Evolutionary conservation across 2,113 vertebrate genomes (phyloP), one percentile per base, ranked within the genome.

Genomic region (Siniperca chuatsi): DNA sequence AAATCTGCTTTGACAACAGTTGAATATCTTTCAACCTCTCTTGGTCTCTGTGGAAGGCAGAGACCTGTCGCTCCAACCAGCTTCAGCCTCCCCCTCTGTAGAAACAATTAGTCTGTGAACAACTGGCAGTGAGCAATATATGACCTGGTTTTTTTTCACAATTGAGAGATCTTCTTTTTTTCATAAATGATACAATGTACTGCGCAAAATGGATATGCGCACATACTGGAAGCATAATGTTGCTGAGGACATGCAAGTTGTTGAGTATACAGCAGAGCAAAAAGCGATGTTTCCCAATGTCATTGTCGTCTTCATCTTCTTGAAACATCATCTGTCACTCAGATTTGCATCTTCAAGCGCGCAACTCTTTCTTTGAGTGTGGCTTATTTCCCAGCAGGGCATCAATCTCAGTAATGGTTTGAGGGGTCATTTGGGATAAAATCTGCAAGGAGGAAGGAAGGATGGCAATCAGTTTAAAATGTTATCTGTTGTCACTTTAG

Each of bases 331-430:
- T 84, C 79, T 23, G 76, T 90, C 84, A 57, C 83, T 92, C 71
- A 71, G 72, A 82, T 90, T 83, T 89, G 83, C 54, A 67, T 83
- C 90, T 89, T 96, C 92, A 96, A 35, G 96, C 94, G 0, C 96
- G 95, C 1, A 95, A 92, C 86, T 92, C 90, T 89, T 98, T 97
- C 95, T 97, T 98, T 20, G 95, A 93, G 90, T 96, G 96, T 8
- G 97, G 95, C 85, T 97, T 98, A 89, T 97, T 97, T 40, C 97
- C 97, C 92, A 98, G 94, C 69, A 98, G 95, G 21, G 95, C 92
- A 5, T 98, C 97, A 2, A 98, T 97, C 92, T 98, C 97, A 10
- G 89, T 89, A 64, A 97, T 92, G 0, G 95, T 95, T 88, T 97
- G 96, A 2, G 97, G 96, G 0, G 95, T 97, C 95, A 98, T 95